Evolutionary conservation across 2,888 invertebrate genomes (phyloP).

Genomic region (Tetropium fuscum): DNA sequence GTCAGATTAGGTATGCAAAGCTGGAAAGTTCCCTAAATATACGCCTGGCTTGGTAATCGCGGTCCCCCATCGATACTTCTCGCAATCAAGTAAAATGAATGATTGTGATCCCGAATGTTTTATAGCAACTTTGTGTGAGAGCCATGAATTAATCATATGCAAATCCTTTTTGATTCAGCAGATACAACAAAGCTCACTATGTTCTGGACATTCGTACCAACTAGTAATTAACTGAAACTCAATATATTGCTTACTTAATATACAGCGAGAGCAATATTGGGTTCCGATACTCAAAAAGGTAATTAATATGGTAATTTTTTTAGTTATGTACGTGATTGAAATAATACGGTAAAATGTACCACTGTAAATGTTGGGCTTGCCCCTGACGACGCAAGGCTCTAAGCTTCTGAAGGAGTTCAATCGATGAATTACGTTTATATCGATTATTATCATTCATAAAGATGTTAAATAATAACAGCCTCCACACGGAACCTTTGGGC

Average conservation of each 20-base stretch:
- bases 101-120: constrained; percentile 56
- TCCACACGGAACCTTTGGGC: too few species aligned
- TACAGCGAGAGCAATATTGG: constrained; percentile 18
- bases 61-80: constrained; percentile 52
- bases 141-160: constrained; percentile 60
- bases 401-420: too few species aligned
- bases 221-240: constrained; percentile 31
- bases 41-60: constrained; percentile 30
- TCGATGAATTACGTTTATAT: too few species aligned
- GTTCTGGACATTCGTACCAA: constrained; percentile 26
- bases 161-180: constrained; percentile 52
- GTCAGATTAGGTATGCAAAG: constrained; percentile 27
- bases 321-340: too few species aligned
- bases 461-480: too few species aligned
- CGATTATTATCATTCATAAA: too few species aligned
- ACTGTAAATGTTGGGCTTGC: too few species aligned
- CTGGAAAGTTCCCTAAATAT: constrained; percentile 30
- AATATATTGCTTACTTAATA: constrained; percentile 21
- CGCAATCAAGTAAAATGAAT: constrained; percentile 55
- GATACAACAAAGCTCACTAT: constrained; percentile 37
- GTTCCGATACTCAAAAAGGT: constrained; percentile 21
- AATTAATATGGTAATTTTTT: constrained; percentile 30
- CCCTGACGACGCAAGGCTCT: too few species aligned
- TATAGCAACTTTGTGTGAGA: constrained; percentile 57
- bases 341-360: too few species aligned